Percentiles rank a stretch among this genome's conserved stretches.
phyloP scores from a whole-genome alignment of 1,140 invertebrate genomes.

The Heliconius hermathena region DNA sequence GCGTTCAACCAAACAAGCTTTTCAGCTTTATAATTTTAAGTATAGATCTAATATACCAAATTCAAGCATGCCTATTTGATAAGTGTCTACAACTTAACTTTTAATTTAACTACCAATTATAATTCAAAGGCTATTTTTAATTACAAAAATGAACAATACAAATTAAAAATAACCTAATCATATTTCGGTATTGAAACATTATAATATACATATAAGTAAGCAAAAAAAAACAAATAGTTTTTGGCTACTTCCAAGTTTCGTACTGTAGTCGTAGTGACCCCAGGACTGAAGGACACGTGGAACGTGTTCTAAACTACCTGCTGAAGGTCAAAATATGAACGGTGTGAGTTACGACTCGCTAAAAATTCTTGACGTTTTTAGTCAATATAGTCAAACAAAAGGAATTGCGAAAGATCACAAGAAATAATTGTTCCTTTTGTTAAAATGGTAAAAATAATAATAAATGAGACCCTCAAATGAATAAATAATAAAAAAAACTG shows the following conservation, averaged over 20 bases:
- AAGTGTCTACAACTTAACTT: neutral
- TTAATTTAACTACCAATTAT: neutral
- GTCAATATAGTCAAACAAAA: neutral
- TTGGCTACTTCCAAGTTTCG: neutral
- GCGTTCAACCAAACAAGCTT: too few relatives aligned
- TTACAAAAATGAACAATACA: neutral
- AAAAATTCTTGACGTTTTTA: neutral
- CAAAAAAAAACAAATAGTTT: neutral
- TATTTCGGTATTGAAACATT: neutral
- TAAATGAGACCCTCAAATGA: too few relatives aligned
- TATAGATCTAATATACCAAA: too few relatives aligned
- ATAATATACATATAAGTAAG: neutral
- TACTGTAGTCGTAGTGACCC: neutral
- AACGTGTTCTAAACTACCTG: constrained; percentile 2
- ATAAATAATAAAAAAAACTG: too few relatives aligned
- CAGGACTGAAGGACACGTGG: neutral
- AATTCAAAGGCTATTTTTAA: neutral
- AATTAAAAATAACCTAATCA: neutral
- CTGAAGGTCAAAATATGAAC: neutral
- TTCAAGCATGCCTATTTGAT: too few relatives aligned
- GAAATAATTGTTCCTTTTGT: too few relatives aligned
- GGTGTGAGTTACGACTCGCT: neutral
- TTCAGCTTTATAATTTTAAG: too few relatives aligned
- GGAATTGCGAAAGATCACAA: neutral
- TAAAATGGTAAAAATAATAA: too few relatives aligned